Percentiles rank a stretch among this genome's conserved stretches.
Evolutionary conservation across 2,113 vertebrate genomes (phyloP).

Genomic region (Gadus macrocephalus): DNA sequence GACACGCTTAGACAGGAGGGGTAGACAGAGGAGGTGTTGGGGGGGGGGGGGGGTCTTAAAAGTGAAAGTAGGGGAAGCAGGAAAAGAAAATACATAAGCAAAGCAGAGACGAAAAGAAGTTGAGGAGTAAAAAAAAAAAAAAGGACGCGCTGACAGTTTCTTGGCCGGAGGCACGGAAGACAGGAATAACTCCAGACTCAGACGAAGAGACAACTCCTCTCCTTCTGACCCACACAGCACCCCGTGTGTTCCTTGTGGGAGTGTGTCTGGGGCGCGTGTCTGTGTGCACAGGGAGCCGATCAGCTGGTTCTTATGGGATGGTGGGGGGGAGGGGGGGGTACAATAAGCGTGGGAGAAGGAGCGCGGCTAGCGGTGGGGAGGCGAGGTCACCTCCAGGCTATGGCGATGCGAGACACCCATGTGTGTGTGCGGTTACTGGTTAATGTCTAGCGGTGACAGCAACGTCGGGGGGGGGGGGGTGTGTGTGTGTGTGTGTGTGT

Average conservation of each 20-base stretch:
- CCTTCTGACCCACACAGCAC: no score
- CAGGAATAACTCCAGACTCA: conserved; percentile 46
- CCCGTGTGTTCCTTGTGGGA: conserved; percentile 33
- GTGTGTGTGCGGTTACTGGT: not conserved
- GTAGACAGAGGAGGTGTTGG: conserved; percentile 2
- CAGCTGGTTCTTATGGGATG: not conserved
- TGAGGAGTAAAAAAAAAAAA: conserved; percentile 42
- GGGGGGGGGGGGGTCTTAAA: not conserved
- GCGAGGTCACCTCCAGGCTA: no score
- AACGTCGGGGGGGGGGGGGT: not conserved
- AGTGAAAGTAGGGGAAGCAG: no score
- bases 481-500: conserved; percentile 9
- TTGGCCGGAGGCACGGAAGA: conserved; percentile 51
- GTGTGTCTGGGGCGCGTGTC: conserved; percentile 29
- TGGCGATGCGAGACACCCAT: not conserved
- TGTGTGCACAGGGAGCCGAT: not conserved
- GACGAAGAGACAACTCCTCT: no score
- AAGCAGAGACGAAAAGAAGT: conserved; percentile 19
- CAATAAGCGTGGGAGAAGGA: conserved; percentile 24
- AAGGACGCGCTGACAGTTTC: conserved; percentile 68
- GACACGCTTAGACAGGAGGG: not conserved
- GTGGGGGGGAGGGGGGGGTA: not conserved
- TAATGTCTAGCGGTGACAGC: not conserved
- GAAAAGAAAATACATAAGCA: no score
- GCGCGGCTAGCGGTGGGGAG: no score